phyloP scores from a whole-genome alignment of 2,888 invertebrate species.

The Pimpla rufipes region DNA sequence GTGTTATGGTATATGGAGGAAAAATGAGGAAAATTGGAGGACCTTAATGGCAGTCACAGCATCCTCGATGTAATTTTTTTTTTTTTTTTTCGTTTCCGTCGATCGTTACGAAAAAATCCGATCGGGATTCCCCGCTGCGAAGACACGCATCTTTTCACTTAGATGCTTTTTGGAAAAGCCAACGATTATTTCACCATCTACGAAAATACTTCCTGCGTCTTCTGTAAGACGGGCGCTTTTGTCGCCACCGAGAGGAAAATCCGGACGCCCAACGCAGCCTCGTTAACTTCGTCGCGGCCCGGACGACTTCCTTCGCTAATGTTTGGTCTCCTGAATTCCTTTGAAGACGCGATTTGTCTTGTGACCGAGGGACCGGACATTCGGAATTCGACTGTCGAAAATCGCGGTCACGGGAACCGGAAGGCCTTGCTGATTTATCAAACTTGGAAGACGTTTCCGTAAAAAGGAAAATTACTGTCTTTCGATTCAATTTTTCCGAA shows the following conservation, averaged over 20 bases:
- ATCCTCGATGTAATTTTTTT: conserved; percentile 32
- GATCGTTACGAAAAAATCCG: conserved; percentile 27
- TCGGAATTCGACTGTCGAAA: not conserved
- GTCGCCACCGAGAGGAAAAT: conserved; percentile 11
- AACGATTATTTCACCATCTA: conserved; percentile 61
- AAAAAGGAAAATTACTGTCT: not conserved
- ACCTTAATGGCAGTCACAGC: not conserved
- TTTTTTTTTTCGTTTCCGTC: conserved; percentile 26
- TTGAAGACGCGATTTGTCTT: not conserved
- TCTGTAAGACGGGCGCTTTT: not conserved
- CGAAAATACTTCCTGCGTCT: conserved; percentile 58
- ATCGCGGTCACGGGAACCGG: conserved; percentile 11
- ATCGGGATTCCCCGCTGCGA: conserved; percentile 35
- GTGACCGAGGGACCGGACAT: not conserved
- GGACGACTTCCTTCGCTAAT: conserved; percentile 34
- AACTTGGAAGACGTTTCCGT: conserved; percentile 15
- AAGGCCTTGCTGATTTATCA: conserved; percentile 14
- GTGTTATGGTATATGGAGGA: not conserved
- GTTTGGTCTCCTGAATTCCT: conserved; percentile 13
- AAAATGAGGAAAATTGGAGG: conserved; percentile 32
- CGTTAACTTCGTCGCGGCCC: conserved; percentile 41
- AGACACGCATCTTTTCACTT: conserved; percentile 24
- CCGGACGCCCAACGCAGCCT: conserved; percentile 37
- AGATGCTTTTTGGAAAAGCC: conserved; percentile 25
- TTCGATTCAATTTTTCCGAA: not conserved